These are phyloP conservation scores for Torymus auratus DNA, from an alignment of 2,888 invertebrate species.

Conservation along the genomic window DNA sequence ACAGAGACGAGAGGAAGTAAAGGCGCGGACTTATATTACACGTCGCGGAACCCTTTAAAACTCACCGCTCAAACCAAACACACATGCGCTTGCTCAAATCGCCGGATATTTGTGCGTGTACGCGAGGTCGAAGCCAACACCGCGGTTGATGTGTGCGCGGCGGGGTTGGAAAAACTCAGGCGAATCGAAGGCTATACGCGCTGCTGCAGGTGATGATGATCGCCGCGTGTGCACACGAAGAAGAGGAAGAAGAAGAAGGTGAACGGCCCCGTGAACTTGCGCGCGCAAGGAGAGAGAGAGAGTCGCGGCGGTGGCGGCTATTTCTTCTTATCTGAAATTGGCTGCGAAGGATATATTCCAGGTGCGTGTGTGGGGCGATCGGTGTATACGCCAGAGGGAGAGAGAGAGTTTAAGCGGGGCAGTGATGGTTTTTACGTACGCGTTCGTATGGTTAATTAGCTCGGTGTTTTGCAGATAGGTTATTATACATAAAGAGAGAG, in stretches of 20 bases:
- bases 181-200: background rate
- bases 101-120: conserved; percentile 3
- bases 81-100: background rate
- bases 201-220: conserved; percentile 7
- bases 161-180: background rate
- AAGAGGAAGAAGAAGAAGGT: conserved; percentile 5
- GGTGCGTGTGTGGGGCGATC: background rate
- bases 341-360: conserved; percentile 21
- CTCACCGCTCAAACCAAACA: background rate
- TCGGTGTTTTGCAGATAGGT: too few species aligned
- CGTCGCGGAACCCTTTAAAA: background rate
- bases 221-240: background rate
- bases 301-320: background rate
- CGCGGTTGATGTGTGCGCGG: too few species aligned
- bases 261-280: conserved; percentile 53
- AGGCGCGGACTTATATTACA: background rate
- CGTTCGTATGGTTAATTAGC: too few species aligned
- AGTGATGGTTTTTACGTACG: too few species aligned
- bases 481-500: too few species aligned
- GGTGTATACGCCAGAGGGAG: background rate
- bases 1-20: background rate
- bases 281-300: background rate
- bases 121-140: too few species aligned
- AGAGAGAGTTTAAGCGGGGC: too few species aligned
- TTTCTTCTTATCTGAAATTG: conserved; percentile 47